Evolutionary conservation across 2,888 invertebrate species (phyloP).

Genomic region (Troides oblongomaculatus): DNA sequence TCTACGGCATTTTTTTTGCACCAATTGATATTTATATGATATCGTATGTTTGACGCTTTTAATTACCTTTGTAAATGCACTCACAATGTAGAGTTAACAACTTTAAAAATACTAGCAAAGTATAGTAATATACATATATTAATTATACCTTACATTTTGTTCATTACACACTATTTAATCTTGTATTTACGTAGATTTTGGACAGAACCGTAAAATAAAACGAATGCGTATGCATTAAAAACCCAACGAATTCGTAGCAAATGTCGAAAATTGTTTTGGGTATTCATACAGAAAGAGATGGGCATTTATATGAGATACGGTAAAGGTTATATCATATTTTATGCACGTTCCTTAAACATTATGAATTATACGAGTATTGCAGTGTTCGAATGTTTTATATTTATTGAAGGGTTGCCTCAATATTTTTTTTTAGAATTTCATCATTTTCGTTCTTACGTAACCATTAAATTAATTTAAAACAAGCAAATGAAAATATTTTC

Average conservation of each 20-base stretch:
- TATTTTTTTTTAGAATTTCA: background rate
- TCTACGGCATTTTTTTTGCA: background rate
- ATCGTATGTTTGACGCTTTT: background rate
- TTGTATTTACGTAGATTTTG: background rate
- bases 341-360: slow-evolving; percentile 22
- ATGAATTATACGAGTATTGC: slow-evolving; percentile 18
- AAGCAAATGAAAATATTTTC: background rate
- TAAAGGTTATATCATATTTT: slow-evolving; percentile 28
- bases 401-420: slow-evolving; percentile 4
- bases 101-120: background rate
- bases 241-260: slow-evolving; percentile 7
- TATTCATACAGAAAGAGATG: slow-evolving; percentile 15
- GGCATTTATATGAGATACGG: slow-evolving; percentile 21
- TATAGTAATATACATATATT: background rate
- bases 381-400: slow-evolving; percentile 13
- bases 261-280: slow-evolving; percentile 23
- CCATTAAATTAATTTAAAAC: background rate
- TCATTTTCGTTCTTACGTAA: background rate
- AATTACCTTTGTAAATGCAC: background rate
- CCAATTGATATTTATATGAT: background rate
- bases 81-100: background rate
- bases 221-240: slow-evolving; percentile 23
- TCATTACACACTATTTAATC: too few relatives aligned
- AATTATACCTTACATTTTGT: background rate
- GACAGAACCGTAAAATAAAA: slow-evolving; percentile 16